Conservation (phyloP, 30 jellyfish, hydroid and myxozoan species). For the Catostylus mosaicus region DNA sequence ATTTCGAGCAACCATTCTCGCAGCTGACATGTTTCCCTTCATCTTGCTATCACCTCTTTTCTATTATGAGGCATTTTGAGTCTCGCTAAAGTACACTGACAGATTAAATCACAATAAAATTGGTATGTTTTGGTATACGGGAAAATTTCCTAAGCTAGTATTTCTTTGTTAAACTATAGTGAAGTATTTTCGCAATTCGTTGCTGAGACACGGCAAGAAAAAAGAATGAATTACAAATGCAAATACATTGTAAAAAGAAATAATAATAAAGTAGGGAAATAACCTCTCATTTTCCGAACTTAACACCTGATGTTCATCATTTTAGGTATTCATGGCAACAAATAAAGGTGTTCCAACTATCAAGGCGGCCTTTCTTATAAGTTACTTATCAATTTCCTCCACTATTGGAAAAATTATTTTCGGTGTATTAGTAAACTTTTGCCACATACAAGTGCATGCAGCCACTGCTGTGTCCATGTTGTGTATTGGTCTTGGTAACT, state of each 20-base stretch:
- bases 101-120: too few species aligned
- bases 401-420: slow-evolving; percentile 59
- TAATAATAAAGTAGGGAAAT: not conserved
- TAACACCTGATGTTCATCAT: too few species aligned
- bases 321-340: slow-evolving; percentile 41
- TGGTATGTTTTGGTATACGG: too few species aligned
- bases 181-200: too few species aligned
- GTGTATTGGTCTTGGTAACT: slow-evolving; percentile 62
- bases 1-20: not conserved
- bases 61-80: too few species aligned
- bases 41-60: too few species aligned
- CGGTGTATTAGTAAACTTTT: slow-evolving; percentile 47
- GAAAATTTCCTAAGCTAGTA: too few species aligned
- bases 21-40: too few species aligned
- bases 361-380: slow-evolving; percentile 55
- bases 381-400: slow-evolving; percentile 59
- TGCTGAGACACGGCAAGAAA: too few species aligned
- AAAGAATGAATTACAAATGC: too few species aligned
- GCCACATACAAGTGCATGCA: slow-evolving; percentile 31
- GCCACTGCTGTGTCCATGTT: slow-evolving; percentile 60
- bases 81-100: too few species aligned
- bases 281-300: not conserved
- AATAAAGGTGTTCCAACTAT: slow-evolving; percentile 42
- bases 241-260: not conserved
- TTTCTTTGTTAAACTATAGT: too few species aligned